A percentile compares a stretch with the other conserved stretches of the same genome.
Conservation (phyloP, 1,140 invertebrate species). For the Calephelis nemesis region DNA sequence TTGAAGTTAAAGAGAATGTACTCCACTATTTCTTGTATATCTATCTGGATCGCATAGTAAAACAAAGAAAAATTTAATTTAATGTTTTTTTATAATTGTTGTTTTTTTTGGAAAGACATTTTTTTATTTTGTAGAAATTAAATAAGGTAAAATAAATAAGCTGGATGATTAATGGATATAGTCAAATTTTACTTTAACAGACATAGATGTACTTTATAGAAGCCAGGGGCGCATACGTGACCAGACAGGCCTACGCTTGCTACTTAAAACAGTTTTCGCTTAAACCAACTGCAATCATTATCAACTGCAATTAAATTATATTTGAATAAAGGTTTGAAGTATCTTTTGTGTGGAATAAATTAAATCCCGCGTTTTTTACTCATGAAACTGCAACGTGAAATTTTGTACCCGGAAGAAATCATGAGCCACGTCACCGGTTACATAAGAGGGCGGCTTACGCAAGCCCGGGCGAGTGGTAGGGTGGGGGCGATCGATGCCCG, state of each 20-base stretch:
- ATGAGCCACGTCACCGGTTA: constrained; percentile 62
- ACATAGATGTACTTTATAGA: not conserved
- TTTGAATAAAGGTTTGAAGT: not conserved
- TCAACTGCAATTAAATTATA: not conserved
- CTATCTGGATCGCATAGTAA: too few species aligned
- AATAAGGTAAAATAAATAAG: too few species aligned
- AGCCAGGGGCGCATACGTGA: constrained; percentile 1
- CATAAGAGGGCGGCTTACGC: constrained; percentile 62
- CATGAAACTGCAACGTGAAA: constrained; percentile 23
- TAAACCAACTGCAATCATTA: not conserved
- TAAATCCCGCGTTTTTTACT: constrained; percentile 17
- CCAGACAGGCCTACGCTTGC: not conserved
- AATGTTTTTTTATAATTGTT: too few species aligned
- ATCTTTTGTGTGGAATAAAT: not conserved
- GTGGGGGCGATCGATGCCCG: constrained; percentile 63
- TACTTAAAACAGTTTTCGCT: not conserved
- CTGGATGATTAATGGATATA: too few species aligned
- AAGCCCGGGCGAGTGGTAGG: constrained; percentile 40
- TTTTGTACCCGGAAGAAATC: constrained; percentile 51
- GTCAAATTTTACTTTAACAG: not conserved
- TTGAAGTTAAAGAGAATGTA: too few species aligned
- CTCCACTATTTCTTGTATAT: too few species aligned
- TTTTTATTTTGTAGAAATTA: too few species aligned
- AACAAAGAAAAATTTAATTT: too few species aligned
- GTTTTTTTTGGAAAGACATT: too few species aligned